These are phyloP conservation scores for Ceyx margarethae DNA, from an alignment of 2,113 vertebrate species.

Conservation along the genomic window DNA sequence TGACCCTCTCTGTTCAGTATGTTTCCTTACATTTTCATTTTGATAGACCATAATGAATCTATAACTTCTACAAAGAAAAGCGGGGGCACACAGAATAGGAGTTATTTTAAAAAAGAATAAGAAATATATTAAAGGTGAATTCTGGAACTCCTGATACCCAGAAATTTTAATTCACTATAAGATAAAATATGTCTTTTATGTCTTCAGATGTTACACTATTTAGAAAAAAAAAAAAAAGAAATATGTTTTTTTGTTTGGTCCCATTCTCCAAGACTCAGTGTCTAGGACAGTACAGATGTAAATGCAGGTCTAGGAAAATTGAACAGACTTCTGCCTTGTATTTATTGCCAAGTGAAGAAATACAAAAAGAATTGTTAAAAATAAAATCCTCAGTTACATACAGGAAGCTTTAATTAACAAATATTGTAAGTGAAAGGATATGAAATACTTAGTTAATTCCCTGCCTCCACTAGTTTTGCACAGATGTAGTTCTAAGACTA, in stretches of 20 bases:
- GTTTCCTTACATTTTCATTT: neutral
- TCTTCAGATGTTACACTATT: neutral
- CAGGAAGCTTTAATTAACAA: neutral
- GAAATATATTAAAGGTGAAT: neutral
- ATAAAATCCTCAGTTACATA: neutral
- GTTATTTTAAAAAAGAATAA: neutral
- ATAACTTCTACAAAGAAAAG: neutral
- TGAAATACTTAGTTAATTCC: neutral
- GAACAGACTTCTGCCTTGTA: neutral
- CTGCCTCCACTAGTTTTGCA: neutral
- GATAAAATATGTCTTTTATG: neutral
- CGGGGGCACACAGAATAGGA: neutral
- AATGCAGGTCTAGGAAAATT: neutral
- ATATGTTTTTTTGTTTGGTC: neutral
- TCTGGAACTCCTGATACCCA: neutral
- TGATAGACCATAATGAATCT: neutral
- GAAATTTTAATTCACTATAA: neutral
- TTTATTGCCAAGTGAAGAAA: neutral
- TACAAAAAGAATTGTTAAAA: neutral
- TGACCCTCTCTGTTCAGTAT: neutral
- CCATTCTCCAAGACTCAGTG: neutral
- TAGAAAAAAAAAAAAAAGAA: neutral
- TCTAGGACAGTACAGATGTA: neutral
- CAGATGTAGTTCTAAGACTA: neutral
- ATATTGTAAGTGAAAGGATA: neutral